Evolutionary conservation across 2,797 vertebrate genomes (phyloP).

Genomic region (Pipistrellus kuhlii): DNA sequence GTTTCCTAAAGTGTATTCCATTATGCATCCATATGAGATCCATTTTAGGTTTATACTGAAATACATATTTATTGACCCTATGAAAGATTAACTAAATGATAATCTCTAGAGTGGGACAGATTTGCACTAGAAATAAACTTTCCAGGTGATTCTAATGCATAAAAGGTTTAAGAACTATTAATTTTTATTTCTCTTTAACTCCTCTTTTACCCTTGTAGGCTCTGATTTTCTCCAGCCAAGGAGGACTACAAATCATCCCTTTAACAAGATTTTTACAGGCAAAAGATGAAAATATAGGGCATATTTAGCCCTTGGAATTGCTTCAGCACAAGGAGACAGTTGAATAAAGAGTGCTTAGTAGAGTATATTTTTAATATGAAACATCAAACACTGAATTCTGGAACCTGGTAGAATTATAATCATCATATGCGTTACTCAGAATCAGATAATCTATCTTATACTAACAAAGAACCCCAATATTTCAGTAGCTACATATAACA

Average conservation of each 20-base stretch:
- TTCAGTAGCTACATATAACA: neutral
- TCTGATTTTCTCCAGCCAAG: conserved; percentile 71
- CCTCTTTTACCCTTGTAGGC: conserved; percentile 69
- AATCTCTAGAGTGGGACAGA: neutral
- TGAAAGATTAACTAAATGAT: neutral
- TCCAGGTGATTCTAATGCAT: conserved; percentile 56
- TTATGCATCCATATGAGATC: neutral
- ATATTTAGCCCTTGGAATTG: conserved; percentile 37
- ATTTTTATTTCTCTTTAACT: conserved; percentile 73
- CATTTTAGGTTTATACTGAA: neutral
- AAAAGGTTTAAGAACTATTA: conserved; percentile 54
- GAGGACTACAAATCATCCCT: conserved; percentile 62
- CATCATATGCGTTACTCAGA: neutral
- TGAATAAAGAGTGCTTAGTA: conserved; percentile 47
- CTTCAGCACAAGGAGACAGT: conserved; percentile 38
- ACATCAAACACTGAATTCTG: conserved; percentile 8
- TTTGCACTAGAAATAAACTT: conserved; percentile 31
- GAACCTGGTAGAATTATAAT: neutral
- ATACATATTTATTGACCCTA: neutral
- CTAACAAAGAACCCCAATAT: neutral
- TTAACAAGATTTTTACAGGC: conserved; percentile 68
- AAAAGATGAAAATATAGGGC: conserved; percentile 47
- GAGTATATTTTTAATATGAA: conserved; percentile 16
- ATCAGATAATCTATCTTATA: neutral
- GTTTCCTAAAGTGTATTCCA: neutral